Base-by-base conservation (phyloP, 1,140 invertebrate genomes). In the Brevipalpus yothersi region DNA sequence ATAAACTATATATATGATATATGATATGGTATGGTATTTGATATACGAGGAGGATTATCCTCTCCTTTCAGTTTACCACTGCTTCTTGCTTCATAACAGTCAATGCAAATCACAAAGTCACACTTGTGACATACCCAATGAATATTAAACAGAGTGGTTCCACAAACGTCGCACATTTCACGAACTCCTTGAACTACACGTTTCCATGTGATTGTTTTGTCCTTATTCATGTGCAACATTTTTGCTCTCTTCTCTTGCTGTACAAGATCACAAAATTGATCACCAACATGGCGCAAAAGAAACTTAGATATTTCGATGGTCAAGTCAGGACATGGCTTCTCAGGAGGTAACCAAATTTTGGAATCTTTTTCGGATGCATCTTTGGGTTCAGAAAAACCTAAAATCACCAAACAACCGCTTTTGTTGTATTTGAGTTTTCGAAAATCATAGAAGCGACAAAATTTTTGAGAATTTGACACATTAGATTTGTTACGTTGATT, bases 121-220 rank as follows among this genome's bases (percentile, higher is more conserved):
- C 93, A 97, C 72, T 92, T 93, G 53, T 82, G 80, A 71, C 92
- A 97, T 0, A 88, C 88, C 89, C 90, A 96, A 72, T 97, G 93
- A 72, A 86, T 89, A 73, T 97, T 96, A 72, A 97, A 97, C 2
- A 97, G 75, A 0, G 92, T 95, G 0, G 92, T 96, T 70, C 92
- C 86, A 72, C 93, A 97, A 1, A 95, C 87, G 72, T 97, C 93
- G 71, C 93, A 97, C 80, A 96, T 91, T 73, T 97, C 93, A 17
- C 92, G 74, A 13, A 93, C 87, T 17, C 90, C 89, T 69, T 87
- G 82, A 1, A 96, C 87, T 0, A 90, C 85, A 68, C 88, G 77
- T 69, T 95, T 96, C 91, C 92, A 97, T 5, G 87, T 85, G 66
- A 89, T 61, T 56, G 58, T 68, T 66, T 73, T 75, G 83, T 82